These are phyloP conservation scores for Macrotus californicus DNA, from an alignment of 2,113 vertebrate species.

Conservation along the genomic window DNA sequence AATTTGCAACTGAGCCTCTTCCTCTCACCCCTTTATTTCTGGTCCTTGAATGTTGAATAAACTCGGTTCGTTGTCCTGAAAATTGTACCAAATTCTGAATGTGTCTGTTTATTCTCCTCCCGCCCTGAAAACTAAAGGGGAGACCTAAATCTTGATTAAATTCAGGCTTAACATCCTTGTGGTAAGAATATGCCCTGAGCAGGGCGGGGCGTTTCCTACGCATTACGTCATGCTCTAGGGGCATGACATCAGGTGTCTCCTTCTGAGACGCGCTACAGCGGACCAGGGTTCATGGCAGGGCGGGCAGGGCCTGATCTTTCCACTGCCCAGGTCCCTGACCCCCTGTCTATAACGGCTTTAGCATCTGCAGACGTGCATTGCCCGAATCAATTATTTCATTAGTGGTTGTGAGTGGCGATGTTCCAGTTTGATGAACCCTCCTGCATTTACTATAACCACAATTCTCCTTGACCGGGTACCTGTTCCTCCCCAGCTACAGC, in stretches of 20 bases:
- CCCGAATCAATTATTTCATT: not conserved
- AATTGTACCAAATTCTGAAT: not conserved
- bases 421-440: not conserved
- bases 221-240: not conserved
- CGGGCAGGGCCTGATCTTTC: not conserved
- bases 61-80: not conserved
- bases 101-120: not conserved
- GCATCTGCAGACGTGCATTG: not conserved
- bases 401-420: not conserved
- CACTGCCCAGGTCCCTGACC: not conserved
- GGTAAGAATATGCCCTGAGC: not conserved
- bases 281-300: not conserved
- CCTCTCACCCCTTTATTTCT: fast-evolving
- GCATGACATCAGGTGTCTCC: not conserved
- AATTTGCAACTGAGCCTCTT: not conserved
- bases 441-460: not conserved
- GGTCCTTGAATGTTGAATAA: not conserved
- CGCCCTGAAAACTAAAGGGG: not conserved
- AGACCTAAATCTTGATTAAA: not conserved
- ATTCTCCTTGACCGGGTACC: not conserved
- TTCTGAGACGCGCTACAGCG: not conserved
- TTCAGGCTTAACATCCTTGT: not conserved
- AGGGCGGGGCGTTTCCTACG: not conserved
- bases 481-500: not conserved
- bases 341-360: not conserved